Conservation (phyloP, 2,888 invertebrate genomes). For the Arge pagana region DNA sequence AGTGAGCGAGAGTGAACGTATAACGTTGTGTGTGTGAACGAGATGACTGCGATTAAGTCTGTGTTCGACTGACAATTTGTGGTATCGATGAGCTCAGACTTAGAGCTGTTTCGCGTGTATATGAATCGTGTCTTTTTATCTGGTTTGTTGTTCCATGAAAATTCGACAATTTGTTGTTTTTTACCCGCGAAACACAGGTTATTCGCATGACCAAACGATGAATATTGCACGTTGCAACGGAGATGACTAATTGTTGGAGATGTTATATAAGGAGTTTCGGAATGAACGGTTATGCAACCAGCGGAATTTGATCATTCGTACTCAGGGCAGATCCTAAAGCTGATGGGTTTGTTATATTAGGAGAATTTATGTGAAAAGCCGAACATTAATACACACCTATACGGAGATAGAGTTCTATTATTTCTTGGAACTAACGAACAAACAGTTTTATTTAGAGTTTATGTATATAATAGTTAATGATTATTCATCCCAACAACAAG, state of each 20-base stretch:
- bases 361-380: conserved; percentile 34
- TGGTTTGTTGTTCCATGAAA: conserved; percentile 9
- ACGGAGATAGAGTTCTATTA: conserved; percentile 45
- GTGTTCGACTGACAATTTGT: neutral
- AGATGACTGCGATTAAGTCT: too few relatives aligned
- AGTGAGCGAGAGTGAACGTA: too few relatives aligned
- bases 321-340: conserved; percentile 8
- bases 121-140: conserved; percentile 4
- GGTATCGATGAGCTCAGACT: neutral
- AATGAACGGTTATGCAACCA: conserved; percentile 16
- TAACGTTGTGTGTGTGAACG: too few relatives aligned
- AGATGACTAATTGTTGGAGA: conserved; percentile 14
- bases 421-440: conserved; percentile 49
- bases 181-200: conserved; percentile 1
- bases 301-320: conserved; percentile 11
- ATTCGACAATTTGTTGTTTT: conserved; percentile 1
- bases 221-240: conserved; percentile 4
- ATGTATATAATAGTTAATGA: conserved; percentile 47
- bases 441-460: conserved; percentile 53
- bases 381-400: conserved; percentile 52
- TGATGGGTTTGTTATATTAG: neutral
- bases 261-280: conserved; percentile 8
- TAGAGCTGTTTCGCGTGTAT: neutral
- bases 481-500: conserved; percentile 52
- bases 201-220: neutral